These are phyloP conservation scores for Coendou prehensilis DNA, from an alignment of 2,797 vertebrate species.

Conservation along the genomic window DNA sequence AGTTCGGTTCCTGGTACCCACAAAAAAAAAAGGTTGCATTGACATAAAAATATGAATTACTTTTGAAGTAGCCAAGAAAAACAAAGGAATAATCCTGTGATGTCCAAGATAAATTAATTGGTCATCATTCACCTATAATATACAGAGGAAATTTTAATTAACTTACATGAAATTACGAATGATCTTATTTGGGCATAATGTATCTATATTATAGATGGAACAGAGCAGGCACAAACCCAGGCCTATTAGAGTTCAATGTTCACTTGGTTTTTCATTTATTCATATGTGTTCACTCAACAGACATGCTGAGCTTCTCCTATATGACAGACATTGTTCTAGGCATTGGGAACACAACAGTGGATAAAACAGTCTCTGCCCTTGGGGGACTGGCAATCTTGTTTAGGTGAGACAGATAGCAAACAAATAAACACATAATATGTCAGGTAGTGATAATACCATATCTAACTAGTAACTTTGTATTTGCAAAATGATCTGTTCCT, in stretches of 20 bases:
- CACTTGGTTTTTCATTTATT: conserved; percentile 4
- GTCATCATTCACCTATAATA: not conserved
- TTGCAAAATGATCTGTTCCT: conserved; percentile 67
- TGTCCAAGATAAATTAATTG: not conserved
- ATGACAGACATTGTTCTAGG: not conserved
- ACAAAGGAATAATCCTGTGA: conserved; percentile 24
- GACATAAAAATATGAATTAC: conserved; percentile 38
- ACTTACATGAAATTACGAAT: conserved; percentile 1
- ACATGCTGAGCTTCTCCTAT: not conserved
- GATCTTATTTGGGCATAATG: not conserved
- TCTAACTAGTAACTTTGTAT: conserved; percentile 31
- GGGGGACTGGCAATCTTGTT: not conserved
- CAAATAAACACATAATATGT: not conserved
- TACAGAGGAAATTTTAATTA: conserved; percentile 41
- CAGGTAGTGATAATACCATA: not conserved
- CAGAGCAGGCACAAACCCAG: not conserved
- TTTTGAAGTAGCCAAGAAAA: conserved; percentile 15
- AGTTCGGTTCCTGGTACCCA: no score
- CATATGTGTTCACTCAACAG: not conserved
- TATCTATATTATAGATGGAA: not conserved
- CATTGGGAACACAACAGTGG: not conserved
- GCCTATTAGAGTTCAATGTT: not conserved
- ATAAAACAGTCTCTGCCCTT: not conserved
- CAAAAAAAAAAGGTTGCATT: conserved; percentile 13
- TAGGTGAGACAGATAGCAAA: not conserved